These are phyloP conservation scores for Eumacrocentrus americanus DNA, from an alignment of 2,888 invertebrate species.

Conservation along the genomic window DNA sequence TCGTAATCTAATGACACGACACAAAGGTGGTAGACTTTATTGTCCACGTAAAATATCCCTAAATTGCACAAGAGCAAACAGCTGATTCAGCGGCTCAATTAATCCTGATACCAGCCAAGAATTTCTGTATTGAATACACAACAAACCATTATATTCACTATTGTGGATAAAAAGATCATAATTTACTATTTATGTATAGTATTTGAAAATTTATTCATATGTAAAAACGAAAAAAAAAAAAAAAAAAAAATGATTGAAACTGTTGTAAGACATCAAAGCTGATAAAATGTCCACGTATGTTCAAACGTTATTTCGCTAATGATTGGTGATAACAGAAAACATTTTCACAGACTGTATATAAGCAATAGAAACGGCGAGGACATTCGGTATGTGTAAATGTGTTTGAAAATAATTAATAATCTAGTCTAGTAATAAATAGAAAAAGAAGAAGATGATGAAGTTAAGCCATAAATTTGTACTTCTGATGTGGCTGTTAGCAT, in stretches of 20 bases:
- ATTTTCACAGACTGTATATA: background rate
- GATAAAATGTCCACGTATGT: conserved; percentile 50
- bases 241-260: conserved; percentile 26
- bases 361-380: background rate
- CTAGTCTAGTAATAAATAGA: conserved; percentile 18
- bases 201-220: no score
- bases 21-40: background rate
- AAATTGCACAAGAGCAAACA: conserved; percentile 16
- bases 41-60: conserved; percentile 12
- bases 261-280: conserved; percentile 17
- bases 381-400: conserved; percentile 28
- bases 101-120: background rate
- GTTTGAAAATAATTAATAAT: conserved; percentile 22
- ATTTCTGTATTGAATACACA: conserved; percentile 7
- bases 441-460: conserved; percentile 37
- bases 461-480: conserved; percentile 35
- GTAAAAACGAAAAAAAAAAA: background rate
- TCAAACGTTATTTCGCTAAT: conserved; percentile 34
- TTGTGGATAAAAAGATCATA: no score
- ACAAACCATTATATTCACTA: conserved; percentile 15
- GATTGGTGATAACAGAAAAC: conserved; percentile 26
- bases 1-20: background rate
- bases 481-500: conserved; percentile 41
- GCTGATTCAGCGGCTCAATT: conserved; percentile 16
- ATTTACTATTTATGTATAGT: no score